A percentile compares a stretch with the other conserved stretches of the same genome.
These are phyloP conservation scores for Mormyrops boulengeri DNA, from an alignment of 2,797 vertebrate genomes.

Conservation along the genomic window DNA sequence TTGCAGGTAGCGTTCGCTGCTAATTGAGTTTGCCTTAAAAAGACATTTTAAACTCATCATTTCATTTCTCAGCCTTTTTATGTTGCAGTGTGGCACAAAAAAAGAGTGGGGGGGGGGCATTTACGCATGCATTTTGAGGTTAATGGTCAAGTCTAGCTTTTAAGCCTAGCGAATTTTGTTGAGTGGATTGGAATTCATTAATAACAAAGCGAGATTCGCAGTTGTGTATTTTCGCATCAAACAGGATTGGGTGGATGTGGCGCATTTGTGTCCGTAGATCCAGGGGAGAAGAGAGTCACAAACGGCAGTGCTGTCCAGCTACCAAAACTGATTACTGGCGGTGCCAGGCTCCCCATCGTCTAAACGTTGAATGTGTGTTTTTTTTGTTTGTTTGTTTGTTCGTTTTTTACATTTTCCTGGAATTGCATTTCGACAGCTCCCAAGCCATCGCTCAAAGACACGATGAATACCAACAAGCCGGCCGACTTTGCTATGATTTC, in stretches of 20 bases:
- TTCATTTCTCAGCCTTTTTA: constrained; percentile 71
- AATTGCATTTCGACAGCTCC: not conserved
- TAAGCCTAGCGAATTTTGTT: constrained; percentile 62
- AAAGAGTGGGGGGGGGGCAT: constrained; percentile 45
- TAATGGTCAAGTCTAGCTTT: constrained; percentile 79
- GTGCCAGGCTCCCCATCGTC: not conserved
- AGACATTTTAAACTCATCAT: constrained; percentile 77
- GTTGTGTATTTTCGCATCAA: constrained; percentile 19
- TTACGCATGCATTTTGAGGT: constrained; percentile 71
- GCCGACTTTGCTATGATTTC: not conserved
- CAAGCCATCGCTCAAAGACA: not conserved
- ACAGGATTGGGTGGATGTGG: not conserved
- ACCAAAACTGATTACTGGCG: not conserved
- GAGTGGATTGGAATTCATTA: constrained; percentile 72
- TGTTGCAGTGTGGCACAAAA: constrained; percentile 60
- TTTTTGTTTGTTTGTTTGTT: not conserved
- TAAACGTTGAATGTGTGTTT: not conserved
- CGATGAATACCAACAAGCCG: not conserved
- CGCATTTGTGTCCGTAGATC: not conserved
- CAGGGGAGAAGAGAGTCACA: not conserved
- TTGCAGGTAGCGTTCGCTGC: constrained; percentile 52
- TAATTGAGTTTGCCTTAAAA: constrained; percentile 75
- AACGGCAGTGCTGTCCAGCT: not conserved
- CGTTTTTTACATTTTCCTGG: not conserved
- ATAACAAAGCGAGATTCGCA: constrained; percentile 58